Base-by-base conservation (phyloP, 2,888 invertebrate species). In the Pristionchus maxplancki region DNA sequence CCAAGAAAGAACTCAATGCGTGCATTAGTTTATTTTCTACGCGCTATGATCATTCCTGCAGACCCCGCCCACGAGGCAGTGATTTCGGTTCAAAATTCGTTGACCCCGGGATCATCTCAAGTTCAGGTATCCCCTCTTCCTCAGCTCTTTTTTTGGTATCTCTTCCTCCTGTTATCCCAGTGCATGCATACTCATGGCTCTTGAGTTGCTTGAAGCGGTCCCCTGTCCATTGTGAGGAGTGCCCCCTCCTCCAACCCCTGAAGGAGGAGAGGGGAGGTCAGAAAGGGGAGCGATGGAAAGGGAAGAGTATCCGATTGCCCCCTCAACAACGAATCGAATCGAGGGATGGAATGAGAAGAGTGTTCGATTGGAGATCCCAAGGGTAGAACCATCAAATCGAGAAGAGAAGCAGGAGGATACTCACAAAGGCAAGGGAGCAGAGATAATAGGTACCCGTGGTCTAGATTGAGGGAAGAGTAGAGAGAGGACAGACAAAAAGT, bases 391-490 rank as follows among this genome's bases (percentile, higher is more conserved):
- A 71, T 28, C 40, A 37, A 74, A 74, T 74, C 40, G 74, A 24
- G 31, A 31, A 34, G 71, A 40, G 78, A 78, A 78, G 78, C 17
- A 40, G 13, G 37, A 34, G 20, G 28, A 9, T 62, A 71, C 71
- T 71, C 71, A 71, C 71, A 71, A 37, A 71, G 37, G 71, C 34
- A 71, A 24, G 37, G 31, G 31, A 37, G 37, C 78, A 78, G 24
- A 24, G 44, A 78, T 78, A 78, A 78, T 78, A 78, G 71, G 44
- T 44, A 78, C 44, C 48, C 78, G 34, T 28, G 78, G n/a, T 28
- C 78, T 78, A 78, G 78, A 78, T 78, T 78, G 78, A n/a, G n/a
- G n/a, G n/a, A 62, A 62, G 24, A 74, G 40, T 40, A 24, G 40
- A 74, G 78, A 28, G n/a, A 24, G 15, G 78, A 40, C 78, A 78